Conservation (phyloP, 2,113 vertebrate species). For the Gambusia affinis region DNA sequence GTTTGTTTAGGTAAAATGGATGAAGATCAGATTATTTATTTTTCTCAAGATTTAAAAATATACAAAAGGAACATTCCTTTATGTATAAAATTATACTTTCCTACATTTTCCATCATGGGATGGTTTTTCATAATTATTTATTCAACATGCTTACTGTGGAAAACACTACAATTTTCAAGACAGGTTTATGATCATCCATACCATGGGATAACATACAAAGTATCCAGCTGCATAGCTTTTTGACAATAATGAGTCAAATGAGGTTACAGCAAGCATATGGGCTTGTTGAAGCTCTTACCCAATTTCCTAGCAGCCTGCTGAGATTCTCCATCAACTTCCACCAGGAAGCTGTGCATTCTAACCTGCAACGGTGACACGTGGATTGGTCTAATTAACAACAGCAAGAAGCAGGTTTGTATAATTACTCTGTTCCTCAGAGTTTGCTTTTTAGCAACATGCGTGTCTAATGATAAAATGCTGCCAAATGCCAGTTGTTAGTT, state of each 20-base stretch:
- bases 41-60: not conserved
- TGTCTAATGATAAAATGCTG: conserved; percentile 77
- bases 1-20: too few species aligned
- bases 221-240: conserved; percentile 47
- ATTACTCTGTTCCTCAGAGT: conserved; percentile 75
- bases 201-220: conserved; percentile 40
- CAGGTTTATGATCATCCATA: conserved; percentile 19
- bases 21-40: too few species aligned
- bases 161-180: not conserved
- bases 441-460: conserved; percentile 71
- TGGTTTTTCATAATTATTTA: not conserved
- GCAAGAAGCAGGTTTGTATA: conserved; percentile 68
- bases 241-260: conserved; percentile 62
- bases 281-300: conserved; percentile 48
- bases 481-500: conserved; percentile 74
- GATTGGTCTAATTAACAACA: conserved; percentile 76
- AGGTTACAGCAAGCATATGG: conserved; percentile 59
- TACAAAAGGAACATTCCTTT: not conserved
- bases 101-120: too few species aligned
- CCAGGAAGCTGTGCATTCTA: conserved; percentile 51
- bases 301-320: conserved; percentile 53
- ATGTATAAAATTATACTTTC: not conserved
- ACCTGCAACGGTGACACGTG: conserved; percentile 51
- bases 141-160: not conserved
- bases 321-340: conserved; percentile 66